Evolutionary conservation across 2,888 invertebrate species (phyloP).

Genomic region (Amphipyra berbera): DNA sequence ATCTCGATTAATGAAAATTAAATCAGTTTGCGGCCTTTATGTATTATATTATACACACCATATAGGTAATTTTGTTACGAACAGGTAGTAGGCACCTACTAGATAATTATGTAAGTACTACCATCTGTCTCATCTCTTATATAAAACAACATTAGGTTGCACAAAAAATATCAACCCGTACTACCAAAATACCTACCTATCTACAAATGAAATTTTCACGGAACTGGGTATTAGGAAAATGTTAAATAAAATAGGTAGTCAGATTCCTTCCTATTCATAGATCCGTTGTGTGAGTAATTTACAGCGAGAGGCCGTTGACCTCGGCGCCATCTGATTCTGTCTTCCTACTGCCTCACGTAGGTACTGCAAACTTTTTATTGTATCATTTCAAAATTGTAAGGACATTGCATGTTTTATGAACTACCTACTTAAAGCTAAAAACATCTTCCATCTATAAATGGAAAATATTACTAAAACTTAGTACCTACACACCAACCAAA

Average conservation of each 20-base stretch:
- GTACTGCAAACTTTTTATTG: constrained; percentile 31
- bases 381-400: constrained; percentile 6
- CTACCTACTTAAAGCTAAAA: not conserved
- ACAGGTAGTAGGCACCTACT: too few relatives aligned
- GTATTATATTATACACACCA: too few relatives aligned
- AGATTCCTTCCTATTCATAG: constrained; percentile 59
- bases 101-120: too few relatives aligned
- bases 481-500: too few relatives aligned
- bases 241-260: constrained; percentile 12
- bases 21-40: too few relatives aligned
- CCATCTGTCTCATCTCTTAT: too few relatives aligned
- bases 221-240: constrained; percentile 1
- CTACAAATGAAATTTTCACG: not conserved
- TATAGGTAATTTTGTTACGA: too few relatives aligned
- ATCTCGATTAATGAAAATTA: too few relatives aligned
- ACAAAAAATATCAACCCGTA: not conserved
- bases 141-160: not conserved
- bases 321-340: constrained; percentile 63
- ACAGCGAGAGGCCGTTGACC: constrained; percentile 65
- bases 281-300: constrained; percentile 64
- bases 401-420: not conserved
- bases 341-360: constrained; percentile 50
- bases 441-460: too few relatives aligned
- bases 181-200: too few relatives aligned
- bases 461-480: too few relatives aligned